Base-by-base conservation (phyloP, 1,140 invertebrate species). In the Coelopa frigida region DNA sequence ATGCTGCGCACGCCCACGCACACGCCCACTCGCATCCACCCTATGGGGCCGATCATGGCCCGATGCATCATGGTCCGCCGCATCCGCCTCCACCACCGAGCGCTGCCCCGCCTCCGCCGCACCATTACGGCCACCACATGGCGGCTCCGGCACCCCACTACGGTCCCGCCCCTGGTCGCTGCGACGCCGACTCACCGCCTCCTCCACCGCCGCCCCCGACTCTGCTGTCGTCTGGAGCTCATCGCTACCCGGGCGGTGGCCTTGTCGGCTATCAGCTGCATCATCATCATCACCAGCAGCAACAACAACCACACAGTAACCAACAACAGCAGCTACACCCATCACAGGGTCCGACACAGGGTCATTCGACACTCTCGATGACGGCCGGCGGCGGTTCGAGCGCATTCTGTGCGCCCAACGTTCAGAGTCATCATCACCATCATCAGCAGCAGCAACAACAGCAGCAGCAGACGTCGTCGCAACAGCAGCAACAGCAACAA, bases 401-500 rank as follows among this genome's bases (percentile, higher is more conserved):
- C 36, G 64, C 64, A 6, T 68, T 68, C 37, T 68, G 64, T 51
- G 59, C 61, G 3, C 61, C 64, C 4, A 64, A 58, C 50, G 53
- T 55, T 5, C 60, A 58, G 45, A 58, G 60, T 48, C 63, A 67
- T 26, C 55, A 57, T 21, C 59, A 66, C 11, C 61, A 60, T 37
- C 61, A 61, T n/a, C 54, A 50, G 22, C 52, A 48, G 12, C 52
- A 50, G 8, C 50, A 53, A 33, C 52, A 37, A 15, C 42, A 48
- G 7, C 50, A 51, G 11, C 44, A 50, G 14, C 40, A 38, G 12
- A 47, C 51, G 37, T 52, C 51, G 39, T 31, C 45, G 44, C 35
- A 40, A 29, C 23, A 11, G 29, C 27, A 32, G 26, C 50, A 46
- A n/a, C 56, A 56, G 6, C 61, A 37, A 33, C 49, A 50, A 26